These are phyloP conservation scores for Archips xylosteana DNA, from an alignment of 2,888 invertebrate species.

Conservation along the genomic window DNA sequence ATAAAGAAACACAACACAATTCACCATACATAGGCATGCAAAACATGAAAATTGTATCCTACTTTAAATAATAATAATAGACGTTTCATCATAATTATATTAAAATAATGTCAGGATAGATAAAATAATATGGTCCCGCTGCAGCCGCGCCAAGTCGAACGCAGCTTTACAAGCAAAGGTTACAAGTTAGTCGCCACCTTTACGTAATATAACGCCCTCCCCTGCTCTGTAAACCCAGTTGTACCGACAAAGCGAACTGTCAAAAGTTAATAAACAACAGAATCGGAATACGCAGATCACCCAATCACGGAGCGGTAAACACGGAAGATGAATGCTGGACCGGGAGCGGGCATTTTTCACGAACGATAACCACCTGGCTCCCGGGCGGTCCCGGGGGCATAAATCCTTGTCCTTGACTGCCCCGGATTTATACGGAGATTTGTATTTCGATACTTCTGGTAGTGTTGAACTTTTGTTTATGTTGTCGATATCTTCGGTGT, in stretches of 20 bases:
- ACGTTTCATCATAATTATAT: no score
- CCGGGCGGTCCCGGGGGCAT: constrained; percentile 10
- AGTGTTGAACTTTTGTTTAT: background rate
- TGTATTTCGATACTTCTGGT: constrained; percentile 15
- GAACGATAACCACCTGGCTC: constrained; percentile 14
- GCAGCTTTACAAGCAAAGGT: no score
- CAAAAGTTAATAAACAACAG: background rate
- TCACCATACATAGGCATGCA: no score
- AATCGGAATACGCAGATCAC: background rate
- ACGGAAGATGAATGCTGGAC: background rate
- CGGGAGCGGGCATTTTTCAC: constrained; percentile 20
- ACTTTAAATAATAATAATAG: no score
- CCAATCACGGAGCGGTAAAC: constrained; percentile 7
- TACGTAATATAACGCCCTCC: no score
- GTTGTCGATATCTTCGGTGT: background rate
- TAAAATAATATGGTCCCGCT: no score
- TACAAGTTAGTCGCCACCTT: no score
- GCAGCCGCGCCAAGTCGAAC: no score
- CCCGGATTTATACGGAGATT: constrained; percentile 24
- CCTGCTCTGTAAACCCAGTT: no score
- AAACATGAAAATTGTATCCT: no score
- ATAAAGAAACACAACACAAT: no score
- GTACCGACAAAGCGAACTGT: background rate
- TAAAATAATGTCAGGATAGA: no score
- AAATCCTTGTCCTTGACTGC: constrained; percentile 13